These are phyloP conservation scores for Calliopsis andreniformis DNA, from an alignment of 1,140 invertebrate species.

Conservation along the genomic window DNA sequence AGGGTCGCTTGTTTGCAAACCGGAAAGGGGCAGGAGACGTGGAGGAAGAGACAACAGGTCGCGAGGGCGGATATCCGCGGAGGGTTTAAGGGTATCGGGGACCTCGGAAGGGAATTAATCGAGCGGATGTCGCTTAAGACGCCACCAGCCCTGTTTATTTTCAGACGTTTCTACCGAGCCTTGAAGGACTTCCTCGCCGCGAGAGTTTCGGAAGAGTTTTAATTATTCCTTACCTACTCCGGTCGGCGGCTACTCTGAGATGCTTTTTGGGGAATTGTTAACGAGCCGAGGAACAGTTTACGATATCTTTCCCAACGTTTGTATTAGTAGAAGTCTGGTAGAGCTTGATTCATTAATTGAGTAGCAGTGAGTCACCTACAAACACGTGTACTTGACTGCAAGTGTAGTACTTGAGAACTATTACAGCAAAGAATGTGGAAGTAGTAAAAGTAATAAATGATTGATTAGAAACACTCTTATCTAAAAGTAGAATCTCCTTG, in stretches of 20 bases:
- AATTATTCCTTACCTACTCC: constrained; percentile 16
- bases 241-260: constrained; percentile 5
- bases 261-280: constrained; percentile 30
- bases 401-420: no score
- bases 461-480: no score
- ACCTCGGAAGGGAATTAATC: constrained; percentile 47
- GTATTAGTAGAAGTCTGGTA: no score
- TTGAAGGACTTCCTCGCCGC: background rate
- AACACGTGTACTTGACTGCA: no score
- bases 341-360: no score
- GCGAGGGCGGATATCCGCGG: constrained; percentile 11
- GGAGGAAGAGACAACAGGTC: constrained; percentile 12
- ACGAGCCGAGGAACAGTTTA: constrained; percentile 8
- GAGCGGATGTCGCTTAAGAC: constrained; percentile 21
- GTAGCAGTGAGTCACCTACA: no score
- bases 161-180: background rate
- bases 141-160: constrained; percentile 21
- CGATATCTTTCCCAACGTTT: background rate
- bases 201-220: constrained; percentile 10
- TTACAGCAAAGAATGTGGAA: no score
- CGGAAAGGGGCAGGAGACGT: constrained; percentile 25
- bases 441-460: no score
- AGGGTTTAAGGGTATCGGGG: background rate
- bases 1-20: constrained; percentile 57
- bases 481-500: no score